These are phyloP conservation scores for Oscheius sp. DNA, from an alignment of 2,888 invertebrate species.

Conservation along the genomic window DNA sequence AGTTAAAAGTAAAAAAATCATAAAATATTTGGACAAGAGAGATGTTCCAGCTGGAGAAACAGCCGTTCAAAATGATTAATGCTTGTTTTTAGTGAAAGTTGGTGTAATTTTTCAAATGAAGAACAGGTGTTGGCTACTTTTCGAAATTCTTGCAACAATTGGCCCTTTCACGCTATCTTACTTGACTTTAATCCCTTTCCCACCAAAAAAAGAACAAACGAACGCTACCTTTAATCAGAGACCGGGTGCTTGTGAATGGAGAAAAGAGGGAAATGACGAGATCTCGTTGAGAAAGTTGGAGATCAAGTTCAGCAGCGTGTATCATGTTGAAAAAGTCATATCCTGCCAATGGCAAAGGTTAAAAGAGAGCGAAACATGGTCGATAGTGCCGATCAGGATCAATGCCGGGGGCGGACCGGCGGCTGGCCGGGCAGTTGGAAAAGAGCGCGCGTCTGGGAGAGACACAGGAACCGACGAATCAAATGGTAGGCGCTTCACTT, in stretches of 20 bases:
- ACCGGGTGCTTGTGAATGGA: conserved; percentile 27
- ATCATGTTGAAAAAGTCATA: conserved; percentile 20
- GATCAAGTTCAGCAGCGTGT: conserved; percentile 53
- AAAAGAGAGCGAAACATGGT: conserved; percentile 21
- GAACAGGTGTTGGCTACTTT: not conserved
- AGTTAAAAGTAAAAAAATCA: not conserved
- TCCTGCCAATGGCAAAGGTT: conserved; percentile 16
- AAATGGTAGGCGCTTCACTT: conserved; percentile 24
- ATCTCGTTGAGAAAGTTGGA: conserved; percentile 45
- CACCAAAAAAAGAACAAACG: not conserved
- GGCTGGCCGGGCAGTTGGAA: conserved; percentile 7
- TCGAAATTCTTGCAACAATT: not conserved
- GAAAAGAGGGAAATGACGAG: conserved; percentile 49
- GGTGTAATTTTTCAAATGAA: conserved; percentile 1
- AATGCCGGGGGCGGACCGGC: conserved; percentile 30
- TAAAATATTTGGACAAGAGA: not conserved
- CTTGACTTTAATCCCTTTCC: not conserved
- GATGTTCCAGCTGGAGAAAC: not conserved
- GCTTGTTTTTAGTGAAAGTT: not conserved
- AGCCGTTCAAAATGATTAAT: not conserved
- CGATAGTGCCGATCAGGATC: conserved; percentile 31
- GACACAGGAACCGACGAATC: conserved; percentile 13
- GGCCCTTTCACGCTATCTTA: not conserved
- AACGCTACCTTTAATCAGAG: conserved; percentile 33
- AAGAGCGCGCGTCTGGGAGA: conserved; percentile 12